phyloP scores from a whole-genome alignment of 2,113 vertebrate genomes.

The Chionodraco myersi region DNA sequence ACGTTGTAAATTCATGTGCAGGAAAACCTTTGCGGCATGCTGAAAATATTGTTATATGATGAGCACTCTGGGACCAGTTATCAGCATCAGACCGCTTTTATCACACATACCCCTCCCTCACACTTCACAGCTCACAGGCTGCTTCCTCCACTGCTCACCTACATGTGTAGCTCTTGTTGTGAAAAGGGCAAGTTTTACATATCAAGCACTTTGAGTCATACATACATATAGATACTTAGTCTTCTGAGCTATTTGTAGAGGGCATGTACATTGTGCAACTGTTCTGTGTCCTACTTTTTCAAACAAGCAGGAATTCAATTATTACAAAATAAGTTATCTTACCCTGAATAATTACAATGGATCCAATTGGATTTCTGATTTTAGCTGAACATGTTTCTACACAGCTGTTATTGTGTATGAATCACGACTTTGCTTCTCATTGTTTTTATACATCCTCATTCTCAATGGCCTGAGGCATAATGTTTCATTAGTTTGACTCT shows the following conservation, averaged over 20 bases:
- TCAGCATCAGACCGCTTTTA: slow-evolving; percentile 39
- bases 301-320: not conserved
- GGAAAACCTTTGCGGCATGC: slow-evolving; percentile 4
- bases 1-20: slow-evolving; percentile 55
- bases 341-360: not conserved
- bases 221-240: not conserved
- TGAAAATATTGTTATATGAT: slow-evolving; percentile 36
- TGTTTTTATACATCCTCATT: not conserved
- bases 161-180: not conserved
- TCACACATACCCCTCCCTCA: not conserved
- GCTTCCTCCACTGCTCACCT: not conserved
- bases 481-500: not conserved
- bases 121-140: not conserved
- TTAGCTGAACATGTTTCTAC: not conserved
- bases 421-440: not conserved
- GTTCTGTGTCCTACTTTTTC: not conserved
- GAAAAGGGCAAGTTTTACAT: not conserved
- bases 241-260: not conserved
- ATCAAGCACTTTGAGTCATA: not conserved
- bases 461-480: not conserved
- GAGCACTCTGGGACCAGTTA: slow-evolving; percentile 42
- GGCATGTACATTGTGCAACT: not conserved
- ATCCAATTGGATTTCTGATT: not conserved
- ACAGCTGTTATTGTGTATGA: not conserved
- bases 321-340: not conserved